A percentile compares a stretch with the other conserved stretches of the same genome.
phyloP scores from a whole-genome alignment of 2,888 invertebrate genomes.

The Cryptus viduatorius region DNA sequence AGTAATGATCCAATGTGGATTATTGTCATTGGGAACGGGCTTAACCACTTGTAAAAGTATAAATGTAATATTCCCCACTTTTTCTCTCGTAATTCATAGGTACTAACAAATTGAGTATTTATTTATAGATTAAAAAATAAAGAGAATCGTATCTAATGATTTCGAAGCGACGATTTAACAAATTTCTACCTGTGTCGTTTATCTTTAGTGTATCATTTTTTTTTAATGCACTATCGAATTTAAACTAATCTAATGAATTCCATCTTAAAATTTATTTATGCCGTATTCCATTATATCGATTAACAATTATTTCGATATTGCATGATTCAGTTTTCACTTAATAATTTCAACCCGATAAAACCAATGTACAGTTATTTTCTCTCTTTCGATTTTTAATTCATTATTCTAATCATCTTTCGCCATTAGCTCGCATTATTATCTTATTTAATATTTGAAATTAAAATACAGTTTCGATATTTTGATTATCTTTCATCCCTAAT shows the following conservation, averaged over 20 bases:
- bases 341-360: too few relatives aligned
- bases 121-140: conserved; percentile 35
- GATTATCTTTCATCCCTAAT: conserved; percentile 4
- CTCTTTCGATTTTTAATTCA: background rate
- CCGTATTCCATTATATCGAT: too few relatives aligned
- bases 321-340: too few relatives aligned
- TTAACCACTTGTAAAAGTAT: conserved; percentile 39
- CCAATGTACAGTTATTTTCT: background rate
- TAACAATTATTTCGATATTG: too few relatives aligned
- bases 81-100: conserved; percentile 28
- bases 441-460: background rate
- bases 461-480: conserved; percentile 19
- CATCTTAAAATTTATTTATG: too few relatives aligned
- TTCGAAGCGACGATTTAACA: conserved; percentile 12
- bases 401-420: background rate
- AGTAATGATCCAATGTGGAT: conserved; percentile 8
- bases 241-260: too few relatives aligned
- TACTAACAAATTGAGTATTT: conserved; percentile 13
- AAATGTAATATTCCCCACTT: background rate
- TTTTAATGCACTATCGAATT: too few relatives aligned
- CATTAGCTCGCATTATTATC: background rate
- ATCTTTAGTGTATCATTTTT: background rate
- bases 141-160: background rate
- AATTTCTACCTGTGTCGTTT: conserved; percentile 17
- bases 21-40: conserved; percentile 35